A percentile compares a stretch with the other conserved stretches of the same genome.
phyloP scores from a whole-genome alignment of 2,113 vertebrate species.

The Lepus americanus region DNA sequence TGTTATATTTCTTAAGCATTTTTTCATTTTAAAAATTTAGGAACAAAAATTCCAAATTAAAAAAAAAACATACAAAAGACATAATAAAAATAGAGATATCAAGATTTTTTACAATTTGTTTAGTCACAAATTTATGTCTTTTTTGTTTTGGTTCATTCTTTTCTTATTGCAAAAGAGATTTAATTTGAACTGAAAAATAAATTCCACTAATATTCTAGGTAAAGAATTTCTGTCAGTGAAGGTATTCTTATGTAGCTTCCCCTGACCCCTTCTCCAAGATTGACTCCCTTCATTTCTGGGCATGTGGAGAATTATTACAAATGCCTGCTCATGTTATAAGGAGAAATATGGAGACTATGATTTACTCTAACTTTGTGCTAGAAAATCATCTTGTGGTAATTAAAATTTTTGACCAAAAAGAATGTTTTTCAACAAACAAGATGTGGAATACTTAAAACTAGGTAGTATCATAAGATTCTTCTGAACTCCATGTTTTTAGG shows the following conservation, averaged over 20 bases:
- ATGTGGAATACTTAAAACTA: not conserved
- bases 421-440: not conserved
- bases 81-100: slow-evolving; percentile 17
- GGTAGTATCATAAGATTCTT: not conserved
- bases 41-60: not conserved
- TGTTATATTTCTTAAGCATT: slow-evolving; percentile 26
- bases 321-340: not conserved
- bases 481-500: rapidly evolving
- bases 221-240: not conserved
- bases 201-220: not conserved
- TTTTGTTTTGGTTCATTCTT: not conserved
- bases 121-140: not conserved
- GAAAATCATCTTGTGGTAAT: not conserved
- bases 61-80: not conserved
- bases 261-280: not conserved
- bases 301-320: not conserved
- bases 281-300: not conserved
- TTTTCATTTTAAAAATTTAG: slow-evolving; percentile 44
- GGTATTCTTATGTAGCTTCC: not conserved
- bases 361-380: not conserved
- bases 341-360: not conserved
- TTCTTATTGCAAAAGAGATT: not conserved
- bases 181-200: not conserved
- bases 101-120: not conserved
- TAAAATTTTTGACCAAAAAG: not conserved